Evolutionary conservation across 2,797 vertebrate genomes (phyloP), one percentile per base, ranked within the genome.

Genomic region (Sebastolobus altivelis): DNA sequence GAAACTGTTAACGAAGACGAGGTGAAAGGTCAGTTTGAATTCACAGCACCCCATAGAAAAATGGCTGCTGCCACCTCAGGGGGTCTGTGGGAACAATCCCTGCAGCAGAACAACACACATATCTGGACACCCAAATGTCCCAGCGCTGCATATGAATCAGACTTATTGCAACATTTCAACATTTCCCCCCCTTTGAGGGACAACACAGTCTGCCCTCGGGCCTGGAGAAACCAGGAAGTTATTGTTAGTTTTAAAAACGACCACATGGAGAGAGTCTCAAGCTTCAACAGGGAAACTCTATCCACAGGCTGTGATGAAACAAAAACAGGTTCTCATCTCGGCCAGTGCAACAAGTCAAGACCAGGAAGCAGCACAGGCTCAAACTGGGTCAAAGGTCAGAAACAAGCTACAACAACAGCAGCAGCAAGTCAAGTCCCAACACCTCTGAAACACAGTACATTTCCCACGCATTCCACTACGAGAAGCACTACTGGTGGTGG

Each of bases 221-320:
- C n/a, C 49, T 3, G 31, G 2, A 37, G 7, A 66, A 78, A 86
- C 54, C 75, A 89, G 86, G 88, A 90, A 89, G 87, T 86, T 70
- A 71, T 38, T 73, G 79, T 89, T 72, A 79, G 79, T 31, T 96
- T 97, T 91, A 93, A 94, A 83, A 90, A 92, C 22, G 93, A 93
- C 79, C 95, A 83, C 83, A 95, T 91, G 65, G 81, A 90, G 65
- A 94, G 92, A 90, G 83, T 94, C 80, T 56, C 46, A 77, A 72
- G 68, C 67, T 43, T 49, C 1, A 14, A 69, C 13, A 25, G 66
- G 56, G 85, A 86, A 87, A 89, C 58, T 52, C 8, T 65, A 73
- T 85, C 86, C 49, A 55, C 38, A 43, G 63, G 25, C 82, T 49
- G 70, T 25, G 65, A 55, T 70, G 83, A 80, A 92, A 89, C 68